phyloP scores from a whole-genome alignment of 2,797 vertebrate species.

The Urophycis tenuis region DNA sequence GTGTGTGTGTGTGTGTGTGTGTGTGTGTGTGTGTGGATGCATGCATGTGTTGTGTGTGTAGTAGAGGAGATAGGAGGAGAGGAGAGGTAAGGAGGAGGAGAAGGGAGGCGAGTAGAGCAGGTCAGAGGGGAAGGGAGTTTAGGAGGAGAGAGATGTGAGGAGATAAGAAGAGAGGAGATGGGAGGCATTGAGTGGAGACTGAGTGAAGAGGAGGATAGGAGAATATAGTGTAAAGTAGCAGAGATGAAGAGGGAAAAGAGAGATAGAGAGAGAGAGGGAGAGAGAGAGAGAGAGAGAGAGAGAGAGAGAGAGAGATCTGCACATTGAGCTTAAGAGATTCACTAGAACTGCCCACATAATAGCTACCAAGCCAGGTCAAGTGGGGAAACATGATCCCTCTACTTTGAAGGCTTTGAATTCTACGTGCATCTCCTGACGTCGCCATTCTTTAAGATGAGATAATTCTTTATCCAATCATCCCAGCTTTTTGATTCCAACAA shows the following conservation, averaged over 20 bases:
- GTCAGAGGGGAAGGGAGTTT: not conserved
- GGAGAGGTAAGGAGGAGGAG: too few species aligned
- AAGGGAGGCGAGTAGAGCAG: too few species aligned
- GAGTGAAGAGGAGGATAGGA: not conserved
- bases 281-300: too few species aligned
- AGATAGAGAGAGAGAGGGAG: too few species aligned
- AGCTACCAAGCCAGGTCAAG: not conserved
- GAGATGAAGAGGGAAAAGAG: too few species aligned
- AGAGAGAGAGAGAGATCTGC: too few species aligned
- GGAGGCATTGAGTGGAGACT: too few species aligned
- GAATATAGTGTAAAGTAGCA: too few species aligned
- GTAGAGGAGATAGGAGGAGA: not conserved
- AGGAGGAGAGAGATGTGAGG: too few species aligned
- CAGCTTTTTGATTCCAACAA: not conserved
- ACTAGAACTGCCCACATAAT: not conserved
- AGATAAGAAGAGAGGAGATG: too few species aligned
- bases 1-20: conserved; percentile 12
- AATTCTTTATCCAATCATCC: not conserved
- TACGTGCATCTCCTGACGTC: too few species aligned
- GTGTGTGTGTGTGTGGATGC: conserved; percentile 11
- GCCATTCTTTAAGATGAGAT: not conserved
- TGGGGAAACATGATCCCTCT: not conserved
- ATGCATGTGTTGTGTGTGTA: not conserved
- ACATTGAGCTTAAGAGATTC: not conserved
- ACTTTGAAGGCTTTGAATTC: not conserved